Evolutionary conservation across 2,797 vertebrate genomes (phyloP).

Genomic region (Pyrrhura leucotis): DNA sequence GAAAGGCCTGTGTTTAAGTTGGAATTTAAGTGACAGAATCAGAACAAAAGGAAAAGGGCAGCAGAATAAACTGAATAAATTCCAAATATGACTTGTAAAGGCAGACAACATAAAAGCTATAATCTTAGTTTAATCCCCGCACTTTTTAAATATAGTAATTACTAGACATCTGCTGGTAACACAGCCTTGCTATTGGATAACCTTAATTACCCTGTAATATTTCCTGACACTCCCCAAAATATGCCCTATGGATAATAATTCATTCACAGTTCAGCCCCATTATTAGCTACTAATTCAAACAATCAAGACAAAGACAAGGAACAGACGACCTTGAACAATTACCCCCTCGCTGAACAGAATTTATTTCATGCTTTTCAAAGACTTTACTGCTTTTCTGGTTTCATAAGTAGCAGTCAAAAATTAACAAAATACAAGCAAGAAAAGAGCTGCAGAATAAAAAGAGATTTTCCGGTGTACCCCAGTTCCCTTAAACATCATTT

Average conservation of each 20-base stretch:
- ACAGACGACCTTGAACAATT: constrained; percentile 81
- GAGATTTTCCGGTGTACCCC: neutral
- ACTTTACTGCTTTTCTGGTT: constrained; percentile 48
- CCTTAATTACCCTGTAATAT: constrained; percentile 82
- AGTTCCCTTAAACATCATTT: neutral
- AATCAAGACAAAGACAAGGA: constrained; percentile 78
- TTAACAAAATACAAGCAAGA: constrained; percentile 40
- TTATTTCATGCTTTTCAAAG: constrained; percentile 77
- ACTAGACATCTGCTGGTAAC: constrained; percentile 81
- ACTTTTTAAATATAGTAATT: constrained; percentile 83
- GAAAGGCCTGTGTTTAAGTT: constrained; percentile 77
- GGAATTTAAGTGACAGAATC: constrained; percentile 76
- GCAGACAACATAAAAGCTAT: constrained; percentile 88
- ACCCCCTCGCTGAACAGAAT: constrained; percentile 73
- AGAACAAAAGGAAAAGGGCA: constrained; percentile 79
- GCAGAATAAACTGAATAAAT: constrained; percentile 78
- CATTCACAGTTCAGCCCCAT: constrained; percentile 83
- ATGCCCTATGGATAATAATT: constrained; percentile 79
- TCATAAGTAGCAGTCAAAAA: constrained; percentile 53
- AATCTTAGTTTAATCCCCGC: constrained; percentile 79
- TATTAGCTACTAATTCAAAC: constrained; percentile 84
- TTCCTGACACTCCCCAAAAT: constrained; percentile 81
- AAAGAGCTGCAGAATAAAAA: constrained; percentile 16
- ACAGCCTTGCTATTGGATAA: constrained; percentile 78
- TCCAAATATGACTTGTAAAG: constrained; percentile 81